Percentiles rank a stretch among this genome's conserved stretches.
These are phyloP conservation scores for Spodoptera picta DNA, from an alignment of 2,888 invertebrate species.

Conservation along the genomic window DNA sequence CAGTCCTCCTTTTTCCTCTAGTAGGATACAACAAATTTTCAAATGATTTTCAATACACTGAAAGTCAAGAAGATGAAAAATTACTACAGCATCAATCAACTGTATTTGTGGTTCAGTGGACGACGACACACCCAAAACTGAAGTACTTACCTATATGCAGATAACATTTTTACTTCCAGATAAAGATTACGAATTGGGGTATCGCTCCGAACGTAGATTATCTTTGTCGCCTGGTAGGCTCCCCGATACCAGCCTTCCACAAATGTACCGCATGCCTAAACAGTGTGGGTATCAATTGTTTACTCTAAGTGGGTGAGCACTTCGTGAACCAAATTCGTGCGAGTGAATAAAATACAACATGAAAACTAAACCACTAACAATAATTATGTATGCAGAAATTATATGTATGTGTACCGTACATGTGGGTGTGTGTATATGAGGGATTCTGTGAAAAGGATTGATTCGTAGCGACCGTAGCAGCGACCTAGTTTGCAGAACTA, in stretches of 20 bases:
- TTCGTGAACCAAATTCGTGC: too few relatives aligned
- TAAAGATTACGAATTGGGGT: conserved; percentile 50
- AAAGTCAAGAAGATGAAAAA: too few relatives aligned
- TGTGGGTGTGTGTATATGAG: too few relatives aligned
- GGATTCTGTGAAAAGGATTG: conserved; percentile 23
- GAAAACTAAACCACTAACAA: too few relatives aligned
- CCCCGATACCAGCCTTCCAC: conserved; percentile 17
- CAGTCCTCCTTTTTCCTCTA: too few relatives aligned
- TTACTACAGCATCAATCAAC: background rate
- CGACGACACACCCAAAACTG: conserved; percentile 23
- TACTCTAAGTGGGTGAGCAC: too few relatives aligned
- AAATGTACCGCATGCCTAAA: background rate
- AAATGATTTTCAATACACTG: too few relatives aligned
- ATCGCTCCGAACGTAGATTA: conserved; percentile 36
- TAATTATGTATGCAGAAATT: too few relatives aligned
- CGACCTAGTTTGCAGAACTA: conserved; percentile 29
- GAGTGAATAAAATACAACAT: too few relatives aligned
- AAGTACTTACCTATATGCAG: conserved; percentile 15
- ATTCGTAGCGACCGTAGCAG: conserved; percentile 12
- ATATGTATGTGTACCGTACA: too few relatives aligned
- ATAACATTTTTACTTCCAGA: conserved; percentile 42
- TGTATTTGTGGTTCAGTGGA: background rate
- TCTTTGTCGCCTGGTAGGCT: conserved; percentile 18
- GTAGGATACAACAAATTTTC: too few relatives aligned
- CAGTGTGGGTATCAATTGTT: too few relatives aligned